Evolutionary conservation across 2,888 invertebrate species (phyloP).

Genomic region (Emmelina monodactyla): DNA sequence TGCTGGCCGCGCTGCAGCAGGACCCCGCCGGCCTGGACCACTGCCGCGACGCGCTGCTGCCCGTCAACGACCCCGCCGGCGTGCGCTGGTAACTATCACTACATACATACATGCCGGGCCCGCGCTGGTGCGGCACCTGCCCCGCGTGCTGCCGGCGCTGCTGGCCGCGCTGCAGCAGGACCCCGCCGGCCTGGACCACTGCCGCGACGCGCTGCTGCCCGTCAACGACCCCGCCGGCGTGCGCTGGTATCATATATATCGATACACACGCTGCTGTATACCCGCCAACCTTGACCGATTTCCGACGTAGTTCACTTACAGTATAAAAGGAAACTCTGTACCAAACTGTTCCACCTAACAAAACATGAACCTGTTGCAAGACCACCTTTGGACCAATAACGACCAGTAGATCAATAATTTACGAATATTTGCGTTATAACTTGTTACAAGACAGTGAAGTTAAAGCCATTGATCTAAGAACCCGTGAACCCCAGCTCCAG

Average conservation of each 20-base stretch:
- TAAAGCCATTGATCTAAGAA: too few species aligned
- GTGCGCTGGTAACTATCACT: conserved; percentile 83
- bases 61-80: conserved; percentile 88
- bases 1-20: conserved; percentile 85
- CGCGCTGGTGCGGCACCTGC: conserved; percentile 87
- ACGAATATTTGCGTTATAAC: too few species aligned
- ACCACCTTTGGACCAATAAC: too few species aligned
- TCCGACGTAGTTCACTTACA: too few species aligned
- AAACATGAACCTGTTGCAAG: too few species aligned
- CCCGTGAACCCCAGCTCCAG: too few species aligned
- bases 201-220: conserved; percentile 91
- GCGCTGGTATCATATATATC: conserved; percentile 78
- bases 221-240: conserved; percentile 89
- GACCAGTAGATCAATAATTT: too few species aligned
- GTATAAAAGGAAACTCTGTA: too few species aligned
- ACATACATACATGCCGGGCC: conserved; percentile 96
- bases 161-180: conserved; percentile 76
- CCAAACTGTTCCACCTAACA: too few species aligned
- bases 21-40: conserved; percentile 85
- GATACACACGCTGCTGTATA: too few species aligned
- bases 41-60: conserved; percentile 91
- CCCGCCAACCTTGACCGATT: too few species aligned
- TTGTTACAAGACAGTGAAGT: too few species aligned
- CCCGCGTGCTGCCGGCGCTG: conserved; percentile 91
- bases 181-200: conserved; percentile 86